These are phyloP conservation scores for Megalurothrips usitatus DNA, from an alignment of 2,888 invertebrate species.

Conservation along the genomic window DNA sequence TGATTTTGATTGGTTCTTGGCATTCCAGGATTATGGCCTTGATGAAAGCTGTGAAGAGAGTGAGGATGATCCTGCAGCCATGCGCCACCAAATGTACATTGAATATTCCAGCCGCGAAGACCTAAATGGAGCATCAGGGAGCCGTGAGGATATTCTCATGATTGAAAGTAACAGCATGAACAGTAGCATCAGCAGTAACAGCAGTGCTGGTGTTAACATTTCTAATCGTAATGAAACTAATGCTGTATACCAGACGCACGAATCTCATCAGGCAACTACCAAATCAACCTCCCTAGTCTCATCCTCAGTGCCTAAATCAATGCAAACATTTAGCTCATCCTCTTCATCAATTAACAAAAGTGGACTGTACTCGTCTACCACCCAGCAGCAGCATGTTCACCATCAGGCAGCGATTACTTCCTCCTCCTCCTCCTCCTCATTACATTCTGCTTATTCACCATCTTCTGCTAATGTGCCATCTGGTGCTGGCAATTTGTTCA, in stretches of 20 bases:
- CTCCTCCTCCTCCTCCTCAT: background rate
- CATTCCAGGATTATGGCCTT: constrained; percentile 65
- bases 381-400: constrained; percentile 11
- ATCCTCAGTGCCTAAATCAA: background rate
- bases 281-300: background rate
- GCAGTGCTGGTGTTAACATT: constrained; percentile 4
- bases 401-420: constrained; percentile 4
- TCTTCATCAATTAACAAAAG: constrained; percentile 10
- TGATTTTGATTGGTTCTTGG: constrained; percentile 8
- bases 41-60: constrained; percentile 67
- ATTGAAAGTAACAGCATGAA: constrained; percentile 35
- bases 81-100: constrained; percentile 42
- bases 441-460: constrained; percentile 17
- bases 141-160: constrained; percentile 25
- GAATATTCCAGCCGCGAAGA: constrained; percentile 36
- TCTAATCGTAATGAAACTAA: constrained; percentile 12
- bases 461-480: background rate
- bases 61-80: constrained; percentile 50
- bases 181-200: constrained; percentile 37
- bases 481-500: background rate
- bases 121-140: background rate
- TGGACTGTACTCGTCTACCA: background rate
- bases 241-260: background rate
- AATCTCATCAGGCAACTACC: background rate
- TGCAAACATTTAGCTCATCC: constrained; percentile 7